Conservation (phyloP, 2,888 invertebrate genomes). For the Operophtera brumata region DNA sequence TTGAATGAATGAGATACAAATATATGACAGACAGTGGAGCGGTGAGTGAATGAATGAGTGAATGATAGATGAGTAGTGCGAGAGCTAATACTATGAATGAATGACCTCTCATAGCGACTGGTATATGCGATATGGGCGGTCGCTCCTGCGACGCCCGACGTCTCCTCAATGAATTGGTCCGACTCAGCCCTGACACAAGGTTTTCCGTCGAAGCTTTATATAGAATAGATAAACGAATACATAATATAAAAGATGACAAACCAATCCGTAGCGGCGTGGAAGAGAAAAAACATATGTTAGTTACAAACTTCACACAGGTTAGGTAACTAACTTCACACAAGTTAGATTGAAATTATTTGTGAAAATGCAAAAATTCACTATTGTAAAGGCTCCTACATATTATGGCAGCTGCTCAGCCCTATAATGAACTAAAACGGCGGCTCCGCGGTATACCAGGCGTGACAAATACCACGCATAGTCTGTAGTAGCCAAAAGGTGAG, state of each 20-base stretch:
- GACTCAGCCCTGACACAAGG: conserved; percentile 58
- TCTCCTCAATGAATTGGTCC: conserved; percentile 60
- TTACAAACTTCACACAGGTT: conserved; percentile 8
- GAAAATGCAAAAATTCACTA: no score
- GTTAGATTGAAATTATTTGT: neutral
- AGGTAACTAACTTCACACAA: conserved; percentile 3
- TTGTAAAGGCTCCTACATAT: no score
- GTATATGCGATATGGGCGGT: conserved; percentile 72
- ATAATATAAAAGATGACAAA: conserved; percentile 11
- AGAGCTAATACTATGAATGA: conserved; percentile 2
- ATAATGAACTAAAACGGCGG: no score
- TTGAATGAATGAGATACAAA: neutral
- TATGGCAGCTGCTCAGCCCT: no score
- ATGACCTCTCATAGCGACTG: conserved; percentile 70
- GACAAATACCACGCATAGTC: no score
- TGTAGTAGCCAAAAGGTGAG: no score
- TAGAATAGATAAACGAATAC: conserved; percentile 14
- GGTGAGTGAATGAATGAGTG: conserved; percentile 1
- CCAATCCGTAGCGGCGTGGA: conserved; percentile 45
- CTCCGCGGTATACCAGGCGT: no score
- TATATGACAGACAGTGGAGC: neutral
- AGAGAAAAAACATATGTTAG: conserved; percentile 25
- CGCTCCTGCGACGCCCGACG: conserved; percentile 70
- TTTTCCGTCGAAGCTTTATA: conserved; percentile 68
- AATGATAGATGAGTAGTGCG: neutral